phyloP scores from a whole-genome alignment of 1,140 invertebrate genomes.

The Drosophila nikananu region DNA sequence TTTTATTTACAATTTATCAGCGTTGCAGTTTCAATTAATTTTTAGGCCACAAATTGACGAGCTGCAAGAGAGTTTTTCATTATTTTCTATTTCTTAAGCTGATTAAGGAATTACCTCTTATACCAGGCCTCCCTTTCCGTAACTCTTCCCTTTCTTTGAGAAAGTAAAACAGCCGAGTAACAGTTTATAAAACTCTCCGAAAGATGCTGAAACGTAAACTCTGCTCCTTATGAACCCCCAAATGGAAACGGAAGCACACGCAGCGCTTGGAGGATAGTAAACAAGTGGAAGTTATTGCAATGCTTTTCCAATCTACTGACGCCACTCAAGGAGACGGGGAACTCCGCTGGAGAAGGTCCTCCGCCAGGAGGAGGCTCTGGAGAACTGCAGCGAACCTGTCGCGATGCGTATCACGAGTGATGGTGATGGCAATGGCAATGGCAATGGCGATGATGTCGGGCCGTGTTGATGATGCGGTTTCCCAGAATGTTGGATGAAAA shows the following conservation, averaged over 20 bases:
- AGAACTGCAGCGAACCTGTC: constrained; percentile 32
- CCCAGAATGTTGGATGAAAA: not conserved
- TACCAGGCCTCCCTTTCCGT: too few relatives aligned
- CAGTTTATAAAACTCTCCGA: not conserved
- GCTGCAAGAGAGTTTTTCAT: too few relatives aligned
- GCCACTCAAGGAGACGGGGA: not conserved
- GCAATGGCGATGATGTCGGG: constrained; percentile 17
- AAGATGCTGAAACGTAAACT: not conserved
- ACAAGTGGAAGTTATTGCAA: constrained; percentile 44
- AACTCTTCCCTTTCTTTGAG: too few relatives aligned
- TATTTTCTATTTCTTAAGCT: too few relatives aligned
- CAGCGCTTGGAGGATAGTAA: constrained; percentile 24
- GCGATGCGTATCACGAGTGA: constrained; percentile 20
- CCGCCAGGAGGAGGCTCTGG: not conserved
- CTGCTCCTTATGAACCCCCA: not conserved
- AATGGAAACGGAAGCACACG: constrained; percentile 17
- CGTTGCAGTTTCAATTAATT: not conserved
- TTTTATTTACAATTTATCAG: not conserved
- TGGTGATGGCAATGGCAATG: constrained; percentile 21
- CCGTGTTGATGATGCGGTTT: constrained; percentile 22
- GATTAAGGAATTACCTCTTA: too few relatives aligned
- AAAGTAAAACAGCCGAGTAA: not conserved
- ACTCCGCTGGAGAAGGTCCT: not conserved
- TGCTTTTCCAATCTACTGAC: constrained; percentile 37
- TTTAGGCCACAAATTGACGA: not conserved